Evolutionary conservation across 2,113 vertebrate species (phyloP).

Genomic region (Megaceryle maxima): DNA sequence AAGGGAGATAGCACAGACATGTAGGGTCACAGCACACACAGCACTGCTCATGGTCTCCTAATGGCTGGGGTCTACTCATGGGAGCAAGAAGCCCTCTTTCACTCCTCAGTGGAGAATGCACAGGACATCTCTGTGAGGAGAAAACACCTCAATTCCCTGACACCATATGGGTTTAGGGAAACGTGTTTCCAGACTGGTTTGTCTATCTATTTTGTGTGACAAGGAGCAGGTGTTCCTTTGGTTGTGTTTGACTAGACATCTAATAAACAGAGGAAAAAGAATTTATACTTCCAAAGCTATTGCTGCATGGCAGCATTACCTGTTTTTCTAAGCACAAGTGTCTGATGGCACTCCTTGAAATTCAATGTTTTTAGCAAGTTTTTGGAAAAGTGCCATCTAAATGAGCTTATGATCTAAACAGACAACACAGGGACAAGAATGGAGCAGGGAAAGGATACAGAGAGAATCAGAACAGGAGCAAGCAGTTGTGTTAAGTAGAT

Average conservation of each 20-base stretch:
- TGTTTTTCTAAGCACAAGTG: background rate
- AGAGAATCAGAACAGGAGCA: background rate
- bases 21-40: background rate
- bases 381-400: background rate
- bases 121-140: background rate
- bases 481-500: background rate
- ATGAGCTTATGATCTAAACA: background rate
- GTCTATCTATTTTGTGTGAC: background rate
- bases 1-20: background rate
- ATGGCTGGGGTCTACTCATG: background rate
- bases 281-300: background rate
- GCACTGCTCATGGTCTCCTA: background rate
- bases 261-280: background rate
- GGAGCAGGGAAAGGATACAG: background rate
- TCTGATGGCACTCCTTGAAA: background rate
- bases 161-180: background rate
- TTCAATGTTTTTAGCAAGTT: background rate
- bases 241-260: background rate
- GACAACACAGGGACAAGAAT: background rate
- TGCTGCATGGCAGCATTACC: background rate
- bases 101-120: background rate
- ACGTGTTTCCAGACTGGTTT: background rate
- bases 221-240: background rate
- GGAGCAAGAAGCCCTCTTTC: background rate
- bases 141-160: background rate